These are phyloP conservation scores for Loris lydekkerianus DNA, from an alignment of 2,797 vertebrate genomes.

Conservation along the genomic window DNA sequence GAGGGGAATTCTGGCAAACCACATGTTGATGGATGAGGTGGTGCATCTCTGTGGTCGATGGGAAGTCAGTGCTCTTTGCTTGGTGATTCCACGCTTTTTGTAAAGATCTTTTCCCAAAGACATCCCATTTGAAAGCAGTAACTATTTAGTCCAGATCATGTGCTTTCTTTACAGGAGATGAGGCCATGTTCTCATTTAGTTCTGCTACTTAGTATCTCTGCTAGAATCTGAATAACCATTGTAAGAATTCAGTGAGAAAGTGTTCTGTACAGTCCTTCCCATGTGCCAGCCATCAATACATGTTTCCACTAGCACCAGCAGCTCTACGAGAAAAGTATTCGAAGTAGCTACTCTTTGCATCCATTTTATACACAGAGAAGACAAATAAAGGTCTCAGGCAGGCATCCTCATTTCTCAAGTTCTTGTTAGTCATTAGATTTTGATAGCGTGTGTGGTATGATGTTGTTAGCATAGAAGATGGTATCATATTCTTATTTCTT, in stretches of 20 bases:
- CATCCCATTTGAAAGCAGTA: background rate
- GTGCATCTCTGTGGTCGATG: background rate
- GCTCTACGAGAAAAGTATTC: background rate
- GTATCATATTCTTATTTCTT: background rate
- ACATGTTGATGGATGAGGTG: fast-evolving
- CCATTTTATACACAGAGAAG: background rate
- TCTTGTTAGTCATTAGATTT: background rate
- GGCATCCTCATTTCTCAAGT: background rate
- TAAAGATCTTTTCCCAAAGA: background rate
- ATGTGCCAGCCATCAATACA: no score
- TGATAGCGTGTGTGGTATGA: background rate
- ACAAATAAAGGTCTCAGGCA: background rate
- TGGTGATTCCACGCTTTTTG: background rate
- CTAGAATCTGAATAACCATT: background rate
- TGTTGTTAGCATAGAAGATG: background rate
- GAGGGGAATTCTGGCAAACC: background rate
- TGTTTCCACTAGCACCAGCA: background rate
- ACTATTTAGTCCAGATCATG: background rate
- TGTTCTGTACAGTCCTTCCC: background rate
- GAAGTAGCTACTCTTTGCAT: background rate
- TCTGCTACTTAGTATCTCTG: background rate
- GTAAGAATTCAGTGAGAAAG: background rate
- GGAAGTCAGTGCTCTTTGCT: background rate
- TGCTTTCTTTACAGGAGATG: background rate
- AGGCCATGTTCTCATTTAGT: background rate